phyloP scores from a whole-genome alignment of 2,797 vertebrate species.

The Nyctalus aviator region DNA sequence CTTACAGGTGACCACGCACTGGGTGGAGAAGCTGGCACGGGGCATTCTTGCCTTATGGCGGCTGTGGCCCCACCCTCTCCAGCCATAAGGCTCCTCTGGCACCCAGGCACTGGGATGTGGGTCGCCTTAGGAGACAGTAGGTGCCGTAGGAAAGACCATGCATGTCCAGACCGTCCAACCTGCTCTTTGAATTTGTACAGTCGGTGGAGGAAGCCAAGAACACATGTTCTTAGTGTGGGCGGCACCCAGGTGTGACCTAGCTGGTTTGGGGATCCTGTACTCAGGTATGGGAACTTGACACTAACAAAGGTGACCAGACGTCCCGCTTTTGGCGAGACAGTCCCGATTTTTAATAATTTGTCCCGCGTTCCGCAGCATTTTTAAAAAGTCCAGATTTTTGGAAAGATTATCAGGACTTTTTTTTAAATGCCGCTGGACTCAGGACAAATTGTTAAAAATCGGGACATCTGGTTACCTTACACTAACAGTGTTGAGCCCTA shows the following conservation, averaged over 20 bases:
- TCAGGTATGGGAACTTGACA: neutral
- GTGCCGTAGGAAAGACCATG: fast-evolving
- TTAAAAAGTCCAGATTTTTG: too few relatives aligned
- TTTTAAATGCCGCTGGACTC: too few relatives aligned
- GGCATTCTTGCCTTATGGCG: neutral
- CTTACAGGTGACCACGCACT: neutral
- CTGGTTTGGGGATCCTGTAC: neutral
- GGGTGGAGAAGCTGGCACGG: neutral
- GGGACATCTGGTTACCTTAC: too few relatives aligned
- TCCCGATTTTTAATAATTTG: too few relatives aligned
- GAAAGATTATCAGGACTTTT: too few relatives aligned
- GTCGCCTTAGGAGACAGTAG: neutral
- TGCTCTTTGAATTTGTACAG: neutral
- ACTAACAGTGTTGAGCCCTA: neutral
- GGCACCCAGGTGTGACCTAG: neutral
- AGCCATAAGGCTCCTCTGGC: neutral
- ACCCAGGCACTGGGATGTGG: neutral
- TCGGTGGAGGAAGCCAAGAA: neutral
- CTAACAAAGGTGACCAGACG: neutral
- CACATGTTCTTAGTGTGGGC: neutral
- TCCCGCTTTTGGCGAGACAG: too few relatives aligned
- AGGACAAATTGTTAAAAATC: too few relatives aligned
- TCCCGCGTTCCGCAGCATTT: too few relatives aligned
- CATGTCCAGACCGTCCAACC: fast-evolving
- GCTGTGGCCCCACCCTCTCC: neutral